A percentile compares a stretch with the other conserved stretches of the same genome.
Conservation (phyloP, 2,797 vertebrate genomes). For the Xenops minutus region DNA sequence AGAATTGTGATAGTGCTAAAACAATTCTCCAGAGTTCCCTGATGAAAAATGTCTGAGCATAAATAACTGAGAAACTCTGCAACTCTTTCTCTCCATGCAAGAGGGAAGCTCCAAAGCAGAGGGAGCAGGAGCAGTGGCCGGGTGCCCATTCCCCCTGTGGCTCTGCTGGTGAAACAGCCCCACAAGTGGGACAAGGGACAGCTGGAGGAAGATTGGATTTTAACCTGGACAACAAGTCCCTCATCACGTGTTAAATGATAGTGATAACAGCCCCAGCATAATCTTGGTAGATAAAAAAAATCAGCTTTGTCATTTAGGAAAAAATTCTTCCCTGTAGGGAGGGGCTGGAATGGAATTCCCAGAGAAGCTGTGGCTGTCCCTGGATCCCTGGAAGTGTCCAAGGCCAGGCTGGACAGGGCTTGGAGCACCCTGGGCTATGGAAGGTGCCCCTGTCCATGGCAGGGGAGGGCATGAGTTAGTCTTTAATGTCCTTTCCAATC, state of each 20-base stretch:
- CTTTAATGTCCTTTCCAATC: rapidly evolving
- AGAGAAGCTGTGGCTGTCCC: background rate
- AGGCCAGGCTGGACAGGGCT: too few relatives aligned
- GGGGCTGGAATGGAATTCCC: background rate
- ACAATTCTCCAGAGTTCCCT: conserved; percentile 29
- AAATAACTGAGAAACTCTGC: background rate
- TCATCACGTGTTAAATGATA: background rate
- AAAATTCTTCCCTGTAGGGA: background rate
- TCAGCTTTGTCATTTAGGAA: background rate
- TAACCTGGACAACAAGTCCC: background rate
- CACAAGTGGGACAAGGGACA: background rate
- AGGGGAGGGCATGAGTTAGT: background rate
- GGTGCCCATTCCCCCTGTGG: rapidly evolving
- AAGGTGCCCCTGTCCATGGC: background rate
- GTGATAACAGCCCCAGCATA: background rate
- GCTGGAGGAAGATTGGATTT: background rate
- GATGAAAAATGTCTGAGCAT: conserved; percentile 32
- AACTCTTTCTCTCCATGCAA: background rate
- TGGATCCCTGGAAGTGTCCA: background rate
- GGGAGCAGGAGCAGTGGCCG: background rate
- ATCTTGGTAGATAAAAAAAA: background rate
- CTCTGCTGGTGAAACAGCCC: background rate
- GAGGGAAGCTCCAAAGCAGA: background rate
- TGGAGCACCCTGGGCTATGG: rapidly evolving
- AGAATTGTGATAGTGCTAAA: conserved; percentile 17